Base-by-base conservation (phyloP, 2,797 vertebrate genomes). In the Chromis chromis region DNA sequence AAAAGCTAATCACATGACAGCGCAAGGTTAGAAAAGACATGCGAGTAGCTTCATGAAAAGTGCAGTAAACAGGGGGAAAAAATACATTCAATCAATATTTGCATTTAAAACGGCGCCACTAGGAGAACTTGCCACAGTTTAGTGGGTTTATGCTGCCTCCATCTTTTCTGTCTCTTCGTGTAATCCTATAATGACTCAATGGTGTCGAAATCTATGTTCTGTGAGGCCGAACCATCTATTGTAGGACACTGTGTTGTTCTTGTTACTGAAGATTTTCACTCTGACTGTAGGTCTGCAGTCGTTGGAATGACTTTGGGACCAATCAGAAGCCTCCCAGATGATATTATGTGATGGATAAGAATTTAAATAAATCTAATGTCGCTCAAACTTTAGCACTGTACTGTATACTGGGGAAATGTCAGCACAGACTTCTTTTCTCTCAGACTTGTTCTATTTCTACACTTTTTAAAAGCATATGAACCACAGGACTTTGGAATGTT, bases 1-100 rank as follows among this genome's bases (percentile, higher is more conserved):
- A 94, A 94, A 94, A 92, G 83, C 89, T 91, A 93, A 94, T 94
- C 92, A 91, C 90, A 91, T 80, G 84, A 81, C 83, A 88, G 82
- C 78, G 82, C 91, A 90, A 93, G 92, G 91, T 93, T 92, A 91
- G 83, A 87, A 89, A 91, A 92, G 86, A 92, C 81, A 84, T 76
- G 87, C 76, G 54, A 49, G 36, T 40, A 42, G 55, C 13, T 58
- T 67, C 10, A 59, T 49, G 40, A 72, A 56, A 68, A 63, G 17
- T 46, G n/a, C 14, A 12, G 46, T 54, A 44, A 50, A 73, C 22
- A 28, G 22, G 14, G 6, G 10, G 4, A 56, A 36, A 50, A 65
- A 17, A 31, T 14, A 12, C 40, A 39, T 31, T 14, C 36, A 27
- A 49, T 49, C 24, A 46, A n/a, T 36, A 22, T 39, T 27, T 65